These are phyloP conservation scores for Lutjanus argentimaculatus DNA, from an alignment of 2,797 vertebrate genomes.

Conservation along the genomic window DNA sequence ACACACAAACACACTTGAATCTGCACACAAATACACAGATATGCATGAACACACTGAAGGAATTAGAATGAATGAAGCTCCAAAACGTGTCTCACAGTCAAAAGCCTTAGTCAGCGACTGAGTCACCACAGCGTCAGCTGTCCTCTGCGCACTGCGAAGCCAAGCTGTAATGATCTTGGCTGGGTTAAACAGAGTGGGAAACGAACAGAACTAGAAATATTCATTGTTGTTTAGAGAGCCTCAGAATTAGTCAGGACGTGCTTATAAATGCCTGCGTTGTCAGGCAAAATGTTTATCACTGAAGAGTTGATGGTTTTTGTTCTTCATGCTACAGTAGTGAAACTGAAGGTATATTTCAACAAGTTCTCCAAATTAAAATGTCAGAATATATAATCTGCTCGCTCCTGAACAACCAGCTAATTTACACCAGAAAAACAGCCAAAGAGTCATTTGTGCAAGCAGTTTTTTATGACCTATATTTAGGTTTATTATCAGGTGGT, in stretches of 20 bases:
- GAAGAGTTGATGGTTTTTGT: neutral
- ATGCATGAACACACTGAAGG: neutral
- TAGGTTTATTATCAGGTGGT: no score
- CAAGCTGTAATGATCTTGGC: neutral
- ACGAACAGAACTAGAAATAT: neutral
- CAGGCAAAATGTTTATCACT: neutral
- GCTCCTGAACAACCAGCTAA: neutral
- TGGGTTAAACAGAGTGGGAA: neutral
- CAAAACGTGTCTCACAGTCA: conserved; percentile 10
- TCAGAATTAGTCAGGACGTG: neutral
- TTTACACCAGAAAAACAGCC: no score
- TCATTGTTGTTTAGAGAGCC: neutral
- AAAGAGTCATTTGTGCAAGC: no score
- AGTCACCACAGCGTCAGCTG: conserved; percentile 16
- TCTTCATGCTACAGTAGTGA: no score
- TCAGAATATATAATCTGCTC: neutral
- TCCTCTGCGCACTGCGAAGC: neutral
- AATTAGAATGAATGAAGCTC: conserved; percentile 17
- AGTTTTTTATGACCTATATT: no score
- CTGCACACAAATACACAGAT: neutral
- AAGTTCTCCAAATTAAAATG: neutral
- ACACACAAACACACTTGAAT: neutral
- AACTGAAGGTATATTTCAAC: neutral
- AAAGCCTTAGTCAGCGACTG: conserved; percentile 20
- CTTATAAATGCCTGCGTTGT: neutral